phyloP scores from a whole-genome alignment of 2,888 invertebrate species.

The Spilarctia lutea region DNA sequence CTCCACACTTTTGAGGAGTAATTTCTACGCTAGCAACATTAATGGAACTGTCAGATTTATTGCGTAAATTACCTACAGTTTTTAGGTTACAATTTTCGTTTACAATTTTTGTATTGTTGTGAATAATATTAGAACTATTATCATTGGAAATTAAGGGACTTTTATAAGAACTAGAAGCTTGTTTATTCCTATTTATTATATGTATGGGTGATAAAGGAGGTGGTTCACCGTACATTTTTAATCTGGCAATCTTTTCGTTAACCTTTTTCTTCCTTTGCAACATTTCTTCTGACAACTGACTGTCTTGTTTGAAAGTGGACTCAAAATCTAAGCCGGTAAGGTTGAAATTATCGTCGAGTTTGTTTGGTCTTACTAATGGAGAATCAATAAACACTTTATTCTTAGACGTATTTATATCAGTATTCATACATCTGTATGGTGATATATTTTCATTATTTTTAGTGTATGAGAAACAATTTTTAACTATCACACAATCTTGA shows the following conservation, averaged over 20 bases:
- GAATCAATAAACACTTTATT: constrained; percentile 72
- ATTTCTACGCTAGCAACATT: constrained; percentile 57
- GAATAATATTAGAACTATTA: constrained; percentile 34
- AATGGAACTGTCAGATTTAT: constrained; percentile 35
- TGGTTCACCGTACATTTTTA: constrained; percentile 85
- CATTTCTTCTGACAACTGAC: constrained; percentile 64
- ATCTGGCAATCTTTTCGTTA: constrained; percentile 78
- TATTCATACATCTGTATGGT: constrained; percentile 69
- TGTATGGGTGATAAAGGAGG: constrained; percentile 84
- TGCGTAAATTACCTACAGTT: neutral
- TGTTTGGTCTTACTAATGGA: constrained; percentile 56
- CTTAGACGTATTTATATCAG: constrained; percentile 64
- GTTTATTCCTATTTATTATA: constrained; percentile 72
- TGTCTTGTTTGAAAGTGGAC: constrained; percentile 74
- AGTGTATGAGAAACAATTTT: constrained; percentile 63
- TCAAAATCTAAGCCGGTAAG: constrained; percentile 80
- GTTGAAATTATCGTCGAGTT: constrained; percentile 64
- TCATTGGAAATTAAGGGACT: constrained; percentile 64
- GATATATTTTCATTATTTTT: constrained; percentile 69
- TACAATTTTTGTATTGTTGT: constrained; percentile 12
- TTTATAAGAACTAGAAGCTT: constrained; percentile 73
- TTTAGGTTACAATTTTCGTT: constrained; percentile 13
- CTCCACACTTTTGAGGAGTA: constrained; percentile 43
- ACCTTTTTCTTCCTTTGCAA: constrained; percentile 68
- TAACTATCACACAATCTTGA: constrained; percentile 67